Evolutionary conservation across 2,797 vertebrate genomes (phyloP).

Genomic region (Lepidocolaptes lacrymiger): DNA sequence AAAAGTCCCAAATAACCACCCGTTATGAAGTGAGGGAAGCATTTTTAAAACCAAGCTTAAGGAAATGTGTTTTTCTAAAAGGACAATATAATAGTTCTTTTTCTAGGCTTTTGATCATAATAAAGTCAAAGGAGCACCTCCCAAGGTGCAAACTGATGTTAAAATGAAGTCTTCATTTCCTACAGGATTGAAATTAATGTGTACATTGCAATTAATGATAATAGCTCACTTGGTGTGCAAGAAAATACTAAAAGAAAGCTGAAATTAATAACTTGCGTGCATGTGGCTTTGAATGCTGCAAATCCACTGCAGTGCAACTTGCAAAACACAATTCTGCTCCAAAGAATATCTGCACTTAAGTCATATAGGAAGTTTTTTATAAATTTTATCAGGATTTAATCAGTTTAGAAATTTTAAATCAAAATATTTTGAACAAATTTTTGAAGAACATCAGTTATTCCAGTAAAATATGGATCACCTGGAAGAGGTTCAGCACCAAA

Average conservation of each 20-base stretch:
- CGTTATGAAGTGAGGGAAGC: neutral
- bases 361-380: accelerated
- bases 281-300: neutral
- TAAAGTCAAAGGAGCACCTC: neutral
- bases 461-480: neutral
- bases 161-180: neutral
- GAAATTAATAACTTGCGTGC: neutral
- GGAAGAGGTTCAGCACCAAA: neutral
- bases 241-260: neutral
- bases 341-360: neutral
- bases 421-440: neutral
- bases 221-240: neutral
- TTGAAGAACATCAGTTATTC: neutral
- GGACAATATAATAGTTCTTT: neutral
- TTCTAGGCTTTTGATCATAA: neutral
- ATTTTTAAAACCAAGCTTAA: neutral
- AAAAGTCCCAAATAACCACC: neutral
- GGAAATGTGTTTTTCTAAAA: neutral
- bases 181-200: neutral
- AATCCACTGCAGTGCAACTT: neutral
- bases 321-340: neutral
- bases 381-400: neutral
- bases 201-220: neutral
- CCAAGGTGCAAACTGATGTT: neutral
- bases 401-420: neutral